These are phyloP conservation scores for Gari tellinella DNA, from an alignment of 2,888 invertebrate species.

Conservation along the genomic window DNA sequence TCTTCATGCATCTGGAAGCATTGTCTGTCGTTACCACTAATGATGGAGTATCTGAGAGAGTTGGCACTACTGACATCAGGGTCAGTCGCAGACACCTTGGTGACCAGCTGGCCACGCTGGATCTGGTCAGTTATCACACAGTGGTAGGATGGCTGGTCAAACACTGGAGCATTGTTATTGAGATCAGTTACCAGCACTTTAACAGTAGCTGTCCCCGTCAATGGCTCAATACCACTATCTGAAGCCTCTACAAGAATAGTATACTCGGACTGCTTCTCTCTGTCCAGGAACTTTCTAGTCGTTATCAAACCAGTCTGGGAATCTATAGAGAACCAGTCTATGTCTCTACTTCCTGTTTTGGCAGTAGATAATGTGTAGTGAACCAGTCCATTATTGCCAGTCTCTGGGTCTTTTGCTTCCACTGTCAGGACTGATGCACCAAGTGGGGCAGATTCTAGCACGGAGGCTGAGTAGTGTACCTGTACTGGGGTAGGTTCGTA, in stretches of 20 bases:
- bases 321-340: constrained; percentile 91
- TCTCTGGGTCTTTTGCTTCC: constrained; percentile 80
- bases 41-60: constrained; percentile 91
- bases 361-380: constrained; percentile 88
- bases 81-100: constrained; percentile 94
- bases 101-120: constrained; percentile 93
- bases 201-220: constrained; percentile 88
- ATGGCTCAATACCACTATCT: constrained; percentile 93
- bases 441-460: constrained; percentile 83
- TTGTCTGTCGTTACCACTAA: constrained; percentile 90
- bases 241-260: constrained; percentile 92
- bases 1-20: constrained; percentile 80
- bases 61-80: constrained; percentile 92
- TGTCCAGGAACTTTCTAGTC: constrained; percentile 85
- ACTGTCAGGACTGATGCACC: constrained; percentile 82
- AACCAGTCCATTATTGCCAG: constrained; percentile 86
- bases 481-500: constrained; percentile 80
- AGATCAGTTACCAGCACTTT: constrained; percentile 94
- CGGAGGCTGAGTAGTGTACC: constrained; percentile 72
- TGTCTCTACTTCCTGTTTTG: constrained; percentile 82
- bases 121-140: constrained; percentile 93
- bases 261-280: constrained; percentile 86
- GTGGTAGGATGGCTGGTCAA: constrained; percentile 87
- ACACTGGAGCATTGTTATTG: constrained; percentile 93
- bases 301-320: constrained; percentile 91